A percentile compares a stretch with the other conserved stretches of the same genome.
Evolutionary conservation across 1,140 invertebrate species (phyloP).

Genomic region (Chionoecetes opilio): DNA sequence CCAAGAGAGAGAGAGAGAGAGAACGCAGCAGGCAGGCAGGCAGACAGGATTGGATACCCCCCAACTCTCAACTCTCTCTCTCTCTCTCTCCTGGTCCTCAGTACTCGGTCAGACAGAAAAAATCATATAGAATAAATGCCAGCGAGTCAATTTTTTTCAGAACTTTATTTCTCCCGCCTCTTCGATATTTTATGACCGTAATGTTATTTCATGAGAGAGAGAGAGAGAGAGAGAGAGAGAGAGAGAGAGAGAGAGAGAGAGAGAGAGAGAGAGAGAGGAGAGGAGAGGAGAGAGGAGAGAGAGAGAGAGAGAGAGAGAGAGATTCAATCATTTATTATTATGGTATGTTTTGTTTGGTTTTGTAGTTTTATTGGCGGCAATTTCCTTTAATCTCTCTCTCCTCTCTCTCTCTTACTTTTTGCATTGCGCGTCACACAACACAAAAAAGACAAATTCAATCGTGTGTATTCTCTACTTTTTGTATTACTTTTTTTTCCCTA

Average conservation of each 20-base stretch:
- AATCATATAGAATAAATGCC: neutral
- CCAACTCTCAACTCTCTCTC: neutral
- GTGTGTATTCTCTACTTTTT: neutral
- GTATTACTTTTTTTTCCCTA: neutral
- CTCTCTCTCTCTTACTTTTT: neutral
- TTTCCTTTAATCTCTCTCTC: neutral
- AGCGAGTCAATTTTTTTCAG: slow-evolving; percentile 64
- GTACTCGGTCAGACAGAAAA: neutral
- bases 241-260: slow-evolving; percentile 57
- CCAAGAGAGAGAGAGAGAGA: slow-evolving; percentile 46
- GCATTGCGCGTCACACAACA: neutral
- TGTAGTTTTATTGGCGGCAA: neutral
- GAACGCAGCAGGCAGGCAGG: slow-evolving; percentile 1
- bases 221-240: slow-evolving; percentile 37
- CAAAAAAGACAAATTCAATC: too few species aligned
- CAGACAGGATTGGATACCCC: neutral
- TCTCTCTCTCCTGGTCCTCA: neutral
- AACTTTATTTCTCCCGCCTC: slow-evolving; percentile 58
- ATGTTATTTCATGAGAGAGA: slow-evolving; percentile 71
- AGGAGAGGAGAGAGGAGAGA: neutral
- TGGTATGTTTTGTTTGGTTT: neutral
- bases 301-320: slow-evolving; percentile 27
- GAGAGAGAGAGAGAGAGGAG: slow-evolving; percentile 33
- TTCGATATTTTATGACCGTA: slow-evolving; percentile 72
- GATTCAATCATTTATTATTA: neutral